Conservation (phyloP, 2,113 vertebrate species). For the Rhabdornis inornatus region DNA sequence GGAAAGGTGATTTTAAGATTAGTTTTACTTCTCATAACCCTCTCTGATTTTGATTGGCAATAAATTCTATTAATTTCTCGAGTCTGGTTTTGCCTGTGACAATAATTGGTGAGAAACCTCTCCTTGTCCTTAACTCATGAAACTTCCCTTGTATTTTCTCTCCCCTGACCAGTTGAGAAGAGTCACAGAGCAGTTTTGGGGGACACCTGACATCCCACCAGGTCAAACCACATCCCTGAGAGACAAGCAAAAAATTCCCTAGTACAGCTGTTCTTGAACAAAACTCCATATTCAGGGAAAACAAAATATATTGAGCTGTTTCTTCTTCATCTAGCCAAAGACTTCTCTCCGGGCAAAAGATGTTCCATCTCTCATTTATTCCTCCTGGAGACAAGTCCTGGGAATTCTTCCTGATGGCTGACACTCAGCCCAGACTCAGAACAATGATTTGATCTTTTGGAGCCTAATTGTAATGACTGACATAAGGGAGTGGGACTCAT, state of each 20-base stretch:
- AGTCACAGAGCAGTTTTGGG: neutral
- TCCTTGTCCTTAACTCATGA: neutral
- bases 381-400: neutral
- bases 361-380: neutral
- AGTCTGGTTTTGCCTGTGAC: neutral
- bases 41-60: neutral
- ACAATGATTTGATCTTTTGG: neutral
- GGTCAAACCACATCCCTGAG: neutral
- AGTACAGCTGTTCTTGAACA: neutral
- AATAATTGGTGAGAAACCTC: neutral
- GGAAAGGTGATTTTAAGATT: neutral
- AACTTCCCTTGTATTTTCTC: neutral
- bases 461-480: neutral
- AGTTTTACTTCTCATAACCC: neutral
- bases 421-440: neutral
- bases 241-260: neutral
- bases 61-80: neutral
- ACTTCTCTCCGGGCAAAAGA: neutral
- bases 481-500: neutral
- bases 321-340: neutral
- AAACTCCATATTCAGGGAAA: neutral
- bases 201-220: neutral
- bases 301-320: neutral
- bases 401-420: neutral
- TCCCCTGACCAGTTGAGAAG: neutral